These are phyloP conservation scores for Enteromius mattozi DNA, from an alignment of 2,797 vertebrate genomes.

Conservation along the genomic window DNA sequence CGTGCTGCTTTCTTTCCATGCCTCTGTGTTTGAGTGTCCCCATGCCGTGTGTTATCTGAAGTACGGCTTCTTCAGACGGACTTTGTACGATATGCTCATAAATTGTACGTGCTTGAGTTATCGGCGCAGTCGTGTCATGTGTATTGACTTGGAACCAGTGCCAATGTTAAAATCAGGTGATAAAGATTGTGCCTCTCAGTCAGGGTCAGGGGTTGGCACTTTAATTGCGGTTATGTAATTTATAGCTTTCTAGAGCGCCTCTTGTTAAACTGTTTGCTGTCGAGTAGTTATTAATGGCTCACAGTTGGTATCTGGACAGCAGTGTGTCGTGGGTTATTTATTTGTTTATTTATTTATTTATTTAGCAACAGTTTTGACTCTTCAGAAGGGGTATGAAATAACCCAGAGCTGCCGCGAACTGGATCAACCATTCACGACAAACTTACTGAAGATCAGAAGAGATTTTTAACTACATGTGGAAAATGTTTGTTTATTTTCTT, in stretches of 20 bases:
- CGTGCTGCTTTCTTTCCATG: conserved; percentile 1
- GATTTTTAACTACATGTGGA: background rate
- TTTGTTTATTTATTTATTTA: conserved; percentile 14
- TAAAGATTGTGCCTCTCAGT: conserved; percentile 73
- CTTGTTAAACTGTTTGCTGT: conserved; percentile 59
- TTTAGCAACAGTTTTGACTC: conserved; percentile 10
- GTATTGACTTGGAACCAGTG: conserved; percentile 65
- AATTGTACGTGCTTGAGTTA: conserved; percentile 59
- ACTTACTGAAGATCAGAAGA: background rate
- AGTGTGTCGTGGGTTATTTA: conserved; percentile 31
- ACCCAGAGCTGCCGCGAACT: background rate
- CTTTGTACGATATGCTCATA: conserved; percentile 64
- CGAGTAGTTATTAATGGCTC: conserved; percentile 53
- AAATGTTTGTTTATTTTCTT: background rate
- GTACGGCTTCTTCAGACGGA: conserved; percentile 56
- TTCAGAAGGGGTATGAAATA: background rate
- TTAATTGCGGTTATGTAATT: conserved; percentile 85
- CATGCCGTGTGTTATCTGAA: conserved; percentile 26
- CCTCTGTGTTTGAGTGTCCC: conserved; percentile 27
- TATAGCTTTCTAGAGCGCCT: conserved; percentile 74
- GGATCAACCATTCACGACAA: background rate
- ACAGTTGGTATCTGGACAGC: conserved; percentile 40
- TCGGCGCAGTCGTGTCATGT: conserved; percentile 62
- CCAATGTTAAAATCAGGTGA: conserved; percentile 78
- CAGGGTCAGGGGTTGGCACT: conserved; percentile 86